phyloP scores from a whole-genome alignment of 2,797 vertebrate species.

The Melanotaenia maccullochi region DNA sequence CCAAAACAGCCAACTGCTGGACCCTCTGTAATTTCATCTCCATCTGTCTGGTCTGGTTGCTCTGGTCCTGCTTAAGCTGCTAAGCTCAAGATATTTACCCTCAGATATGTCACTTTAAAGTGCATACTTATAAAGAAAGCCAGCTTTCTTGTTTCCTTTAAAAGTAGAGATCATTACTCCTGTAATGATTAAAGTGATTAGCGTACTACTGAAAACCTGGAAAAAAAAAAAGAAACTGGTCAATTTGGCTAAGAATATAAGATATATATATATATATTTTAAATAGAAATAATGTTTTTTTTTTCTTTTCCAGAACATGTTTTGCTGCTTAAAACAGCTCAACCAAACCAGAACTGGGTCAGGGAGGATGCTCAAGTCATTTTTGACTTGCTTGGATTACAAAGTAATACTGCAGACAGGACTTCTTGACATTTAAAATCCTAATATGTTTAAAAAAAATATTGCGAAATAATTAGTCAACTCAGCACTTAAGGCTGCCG shows the following conservation, averaged over 20 bases:
- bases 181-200: conserved; percentile 2
- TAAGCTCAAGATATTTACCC: conserved; percentile 3
- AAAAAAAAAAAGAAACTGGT: neutral
- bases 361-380: conserved; percentile 5
- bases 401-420: neutral
- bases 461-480: neutral
- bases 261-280: neutral
- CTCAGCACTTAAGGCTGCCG: conserved; percentile 4
- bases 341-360: conserved; percentile 44
- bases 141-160: conserved; percentile 11
- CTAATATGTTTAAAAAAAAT: neutral
- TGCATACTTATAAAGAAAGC: conserved; percentile 9
- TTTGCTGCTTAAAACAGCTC: conserved; percentile 35
- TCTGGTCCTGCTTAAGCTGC: conserved; percentile 23
- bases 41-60: conserved; percentile 7
- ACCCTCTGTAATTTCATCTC: conserved; percentile 5
- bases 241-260: neutral
- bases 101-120: conserved; percentile 11
- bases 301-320: neutral
- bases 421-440: neutral
- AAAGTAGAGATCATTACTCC: neutral
- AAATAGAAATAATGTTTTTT: neutral
- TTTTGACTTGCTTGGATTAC: neutral
- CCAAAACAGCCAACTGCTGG: conserved; percentile 11
- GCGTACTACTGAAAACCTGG: conserved; percentile 10